A percentile compares a stretch with the other conserved stretches of the same genome.
Conservation (phyloP, 2,113 vertebrate genomes). For the Etia nguti region DNA sequence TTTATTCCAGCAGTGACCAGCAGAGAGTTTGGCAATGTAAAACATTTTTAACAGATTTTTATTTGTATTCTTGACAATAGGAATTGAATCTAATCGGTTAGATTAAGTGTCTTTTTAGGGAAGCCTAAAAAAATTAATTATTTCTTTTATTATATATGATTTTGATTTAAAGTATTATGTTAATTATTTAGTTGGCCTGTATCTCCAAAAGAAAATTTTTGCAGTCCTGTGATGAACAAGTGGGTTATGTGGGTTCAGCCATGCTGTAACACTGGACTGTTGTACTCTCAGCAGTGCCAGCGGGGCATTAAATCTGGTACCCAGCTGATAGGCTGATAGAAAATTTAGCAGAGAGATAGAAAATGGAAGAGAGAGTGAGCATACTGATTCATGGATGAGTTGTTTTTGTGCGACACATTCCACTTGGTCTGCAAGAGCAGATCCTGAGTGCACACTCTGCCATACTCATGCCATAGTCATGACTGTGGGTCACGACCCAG, state of each 20-base stretch:
- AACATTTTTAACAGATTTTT: background rate
- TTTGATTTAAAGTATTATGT: background rate
- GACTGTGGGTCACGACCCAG: background rate
- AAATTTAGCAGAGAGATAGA: conserved; percentile 3
- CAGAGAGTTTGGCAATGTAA: background rate
- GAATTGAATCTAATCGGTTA: background rate
- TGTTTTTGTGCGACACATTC: conserved; percentile 18
- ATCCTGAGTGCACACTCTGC: conserved; percentile 3
- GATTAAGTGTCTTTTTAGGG: background rate
- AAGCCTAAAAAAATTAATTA: background rate
- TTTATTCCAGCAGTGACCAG: background rate
- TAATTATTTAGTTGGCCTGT: background rate
- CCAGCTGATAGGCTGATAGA: conserved; percentile 12
- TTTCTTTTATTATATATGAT: background rate
- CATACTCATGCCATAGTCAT: background rate
- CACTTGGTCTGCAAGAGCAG: background rate
- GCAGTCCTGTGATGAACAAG: background rate
- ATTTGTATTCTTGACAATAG: background rate
- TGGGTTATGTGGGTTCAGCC: background rate
- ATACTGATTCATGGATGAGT: conserved; percentile 4
- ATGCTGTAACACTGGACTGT: background rate
- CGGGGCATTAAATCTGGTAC: background rate
- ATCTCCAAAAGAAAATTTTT: background rate
- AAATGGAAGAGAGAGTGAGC: background rate
- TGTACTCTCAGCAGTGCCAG: background rate